These are phyloP conservation scores for Eolophus roseicapilla DNA, from an alignment of 2,113 vertebrate genomes.

Conservation along the genomic window DNA sequence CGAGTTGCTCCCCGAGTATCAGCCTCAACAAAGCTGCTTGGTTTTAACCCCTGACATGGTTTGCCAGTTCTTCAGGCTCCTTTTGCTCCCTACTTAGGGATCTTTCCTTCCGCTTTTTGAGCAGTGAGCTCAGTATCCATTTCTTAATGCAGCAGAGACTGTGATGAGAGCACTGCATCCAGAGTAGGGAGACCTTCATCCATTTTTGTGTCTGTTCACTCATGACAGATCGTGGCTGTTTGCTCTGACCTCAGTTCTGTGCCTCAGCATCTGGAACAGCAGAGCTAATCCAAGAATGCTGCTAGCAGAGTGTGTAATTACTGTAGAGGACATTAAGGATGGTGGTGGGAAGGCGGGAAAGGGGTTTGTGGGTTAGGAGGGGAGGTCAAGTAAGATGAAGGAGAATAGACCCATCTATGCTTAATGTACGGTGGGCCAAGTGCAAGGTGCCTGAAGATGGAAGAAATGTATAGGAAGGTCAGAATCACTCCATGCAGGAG, in stretches of 20 bases:
- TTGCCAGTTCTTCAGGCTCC: not conserved
- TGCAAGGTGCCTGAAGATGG: not conserved
- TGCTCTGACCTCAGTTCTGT: not conserved
- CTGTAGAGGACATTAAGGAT: not conserved
- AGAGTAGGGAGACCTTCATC: not conserved
- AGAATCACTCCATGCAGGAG: not conserved
- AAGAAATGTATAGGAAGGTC: not conserved
- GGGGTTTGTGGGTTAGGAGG: not conserved
- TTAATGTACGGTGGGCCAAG: not conserved
- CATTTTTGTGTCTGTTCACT: not conserved
- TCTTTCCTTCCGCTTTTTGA: not conserved
- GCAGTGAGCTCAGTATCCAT: not conserved
- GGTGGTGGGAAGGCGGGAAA: not conserved
- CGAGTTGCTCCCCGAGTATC: not conserved
- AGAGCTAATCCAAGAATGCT: not conserved
- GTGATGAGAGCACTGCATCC: accelerated
- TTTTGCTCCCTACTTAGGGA: not conserved
- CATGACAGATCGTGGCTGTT: accelerated
- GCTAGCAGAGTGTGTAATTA: not conserved
- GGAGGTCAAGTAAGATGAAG: not conserved
- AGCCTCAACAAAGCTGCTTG: not conserved
- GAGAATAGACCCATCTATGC: not conserved
- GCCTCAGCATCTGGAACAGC: not conserved
- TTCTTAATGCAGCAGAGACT: not conserved
- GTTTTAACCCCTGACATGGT: too few relatives aligned